A percentile compares a stretch with the other conserved stretches of the same genome.
Conservation (phyloP, 37 sponge, comb jelly and placozoan species). For the Crambe crambe region DNA sequence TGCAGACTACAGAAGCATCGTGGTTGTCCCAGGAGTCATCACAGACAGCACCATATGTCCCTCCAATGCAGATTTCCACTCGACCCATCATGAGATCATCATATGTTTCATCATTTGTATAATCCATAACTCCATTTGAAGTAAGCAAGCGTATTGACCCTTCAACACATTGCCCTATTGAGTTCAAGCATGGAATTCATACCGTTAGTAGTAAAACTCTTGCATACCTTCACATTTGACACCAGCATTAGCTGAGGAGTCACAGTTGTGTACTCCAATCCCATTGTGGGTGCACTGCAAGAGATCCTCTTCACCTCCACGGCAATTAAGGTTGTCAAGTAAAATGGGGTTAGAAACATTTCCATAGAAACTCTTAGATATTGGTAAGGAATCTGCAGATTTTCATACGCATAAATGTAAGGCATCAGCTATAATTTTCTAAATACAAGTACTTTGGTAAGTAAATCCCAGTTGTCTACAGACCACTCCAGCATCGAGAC, state of each 20-base stretch:
- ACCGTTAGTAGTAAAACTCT: neutral
- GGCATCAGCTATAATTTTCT: neutral
- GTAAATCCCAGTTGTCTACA: slow-evolving; percentile 51
- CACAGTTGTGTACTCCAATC: slow-evolving; percentile 25
- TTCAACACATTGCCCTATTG: neutral
- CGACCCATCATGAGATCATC: neutral
- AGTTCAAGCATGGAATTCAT: neutral
- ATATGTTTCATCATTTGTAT: neutral
- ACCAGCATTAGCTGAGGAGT: slow-evolving; percentile 55
- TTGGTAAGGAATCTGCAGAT: neutral
- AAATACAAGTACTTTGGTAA: neutral
- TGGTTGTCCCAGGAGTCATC: slow-evolving; percentile 9
- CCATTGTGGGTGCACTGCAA: slow-evolving; percentile 4
- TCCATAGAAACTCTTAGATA: neutral
- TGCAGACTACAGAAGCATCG: slow-evolving; percentile 4
- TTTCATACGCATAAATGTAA: neutral
- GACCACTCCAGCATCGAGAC: slow-evolving; percentile 43
- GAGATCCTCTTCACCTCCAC: slow-evolving; percentile 5
- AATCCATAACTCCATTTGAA: neutral
- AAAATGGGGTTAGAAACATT: slow-evolving; percentile 11
- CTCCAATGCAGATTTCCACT: neutral
- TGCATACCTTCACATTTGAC: slow-evolving; percentile 37
- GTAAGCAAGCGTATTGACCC: neutral
- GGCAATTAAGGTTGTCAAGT: slow-evolving; percentile 19
- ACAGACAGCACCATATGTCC: neutral